phyloP scores from a whole-genome alignment of 2,113 vertebrate genomes.

The Apaloderma vittatum region DNA sequence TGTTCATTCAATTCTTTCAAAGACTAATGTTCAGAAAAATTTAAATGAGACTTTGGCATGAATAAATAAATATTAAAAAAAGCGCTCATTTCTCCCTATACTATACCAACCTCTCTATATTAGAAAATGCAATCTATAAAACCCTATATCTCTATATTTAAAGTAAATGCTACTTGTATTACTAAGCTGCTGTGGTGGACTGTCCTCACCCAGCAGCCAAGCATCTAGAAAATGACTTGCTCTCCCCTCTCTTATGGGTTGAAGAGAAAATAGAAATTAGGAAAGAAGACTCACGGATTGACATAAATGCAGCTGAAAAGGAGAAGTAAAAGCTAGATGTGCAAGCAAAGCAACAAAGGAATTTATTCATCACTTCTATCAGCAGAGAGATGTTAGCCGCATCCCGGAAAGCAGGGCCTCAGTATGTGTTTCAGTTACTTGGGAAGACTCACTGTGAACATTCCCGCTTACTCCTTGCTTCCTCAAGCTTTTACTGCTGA shows the following conservation, averaged over 20 bases:
- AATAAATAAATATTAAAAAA: neutral
- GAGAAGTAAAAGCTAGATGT: neutral
- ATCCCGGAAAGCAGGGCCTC: neutral
- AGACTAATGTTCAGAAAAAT: neutral
- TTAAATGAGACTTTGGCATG: neutral
- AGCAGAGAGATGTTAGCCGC: neutral
- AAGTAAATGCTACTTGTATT: neutral
- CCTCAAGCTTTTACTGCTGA: neutral
- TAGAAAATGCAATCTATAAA: neutral
- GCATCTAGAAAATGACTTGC: accelerated
- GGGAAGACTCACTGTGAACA: neutral
- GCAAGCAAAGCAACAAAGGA: neutral
- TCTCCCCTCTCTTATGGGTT: neutral
- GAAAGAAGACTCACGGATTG: neutral
- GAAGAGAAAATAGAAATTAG: neutral
- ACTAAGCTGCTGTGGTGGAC: neutral
- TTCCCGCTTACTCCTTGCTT: neutral
- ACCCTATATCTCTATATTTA: neutral
- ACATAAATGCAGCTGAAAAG: neutral
- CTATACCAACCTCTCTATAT: neutral
- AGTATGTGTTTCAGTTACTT: neutral
- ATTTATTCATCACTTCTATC: neutral
- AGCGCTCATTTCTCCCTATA: neutral
- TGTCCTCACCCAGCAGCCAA: neutral
- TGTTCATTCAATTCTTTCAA: neutral